Evolutionary conservation across 2,797 vertebrate species (phyloP).

Genomic region (Hirundo rustica): DNA sequence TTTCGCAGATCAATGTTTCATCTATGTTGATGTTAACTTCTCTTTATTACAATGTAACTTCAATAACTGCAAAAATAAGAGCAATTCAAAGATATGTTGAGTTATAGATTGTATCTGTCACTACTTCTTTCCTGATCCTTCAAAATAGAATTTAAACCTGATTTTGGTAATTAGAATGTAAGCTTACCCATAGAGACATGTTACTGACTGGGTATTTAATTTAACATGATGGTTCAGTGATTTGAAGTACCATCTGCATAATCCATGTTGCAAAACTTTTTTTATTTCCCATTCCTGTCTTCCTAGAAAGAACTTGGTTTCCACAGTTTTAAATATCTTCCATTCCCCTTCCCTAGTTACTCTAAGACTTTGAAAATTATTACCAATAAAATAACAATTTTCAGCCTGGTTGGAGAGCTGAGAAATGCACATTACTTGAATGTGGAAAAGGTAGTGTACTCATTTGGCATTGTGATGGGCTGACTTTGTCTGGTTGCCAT

Average conservation of each 20-base stretch:
- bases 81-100: not conserved
- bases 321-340: not conserved
- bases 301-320: conserved; percentile 18
- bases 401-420: not conserved
- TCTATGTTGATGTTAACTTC: not conserved
- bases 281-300: not conserved
- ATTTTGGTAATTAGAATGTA: conserved; percentile 32
- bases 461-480: not conserved
- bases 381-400: not conserved
- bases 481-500: not conserved
- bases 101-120: conserved; percentile 4
- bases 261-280: not conserved
- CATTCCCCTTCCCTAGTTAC: not conserved
- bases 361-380: not conserved
- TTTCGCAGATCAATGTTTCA: not conserved
- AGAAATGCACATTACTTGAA: not conserved
- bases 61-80: not conserved
- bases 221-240: conserved; percentile 6
- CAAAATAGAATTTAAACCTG: conserved; percentile 10
- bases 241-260: conserved; percentile 18
- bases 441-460: not conserved
- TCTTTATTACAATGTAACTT: conserved; percentile 4
- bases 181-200: not conserved
- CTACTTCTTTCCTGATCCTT: not conserved
- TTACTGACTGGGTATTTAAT: conserved; percentile 10